Evolutionary conservation across 2,888 invertebrate genomes (phyloP).

Genomic region (Lamellibrachia satsuma): DNA sequence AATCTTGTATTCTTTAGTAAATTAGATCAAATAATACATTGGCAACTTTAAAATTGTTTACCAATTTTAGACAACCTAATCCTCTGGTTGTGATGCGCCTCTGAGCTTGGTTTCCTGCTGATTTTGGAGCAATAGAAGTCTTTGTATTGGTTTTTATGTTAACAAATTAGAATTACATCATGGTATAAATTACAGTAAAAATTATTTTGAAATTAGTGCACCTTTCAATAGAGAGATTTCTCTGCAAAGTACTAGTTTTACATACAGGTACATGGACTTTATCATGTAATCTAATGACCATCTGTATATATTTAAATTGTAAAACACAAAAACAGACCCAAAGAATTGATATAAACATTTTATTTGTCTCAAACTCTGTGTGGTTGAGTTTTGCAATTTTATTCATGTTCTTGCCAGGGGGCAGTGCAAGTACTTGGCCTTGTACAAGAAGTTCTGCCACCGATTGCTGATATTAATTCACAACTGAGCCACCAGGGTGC

Average conservation of each 20-base stretch:
- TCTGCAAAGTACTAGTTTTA: not conserved
- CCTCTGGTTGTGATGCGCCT: too few species aligned
- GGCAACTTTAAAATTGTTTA: too few species aligned
- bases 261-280: too few species aligned
- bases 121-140: too few species aligned
- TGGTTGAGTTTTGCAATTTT: too few species aligned
- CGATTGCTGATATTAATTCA: slow-evolving; percentile 86
- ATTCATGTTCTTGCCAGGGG: slow-evolving; percentile 51
- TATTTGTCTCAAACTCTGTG: not conserved
- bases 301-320: too few species aligned
- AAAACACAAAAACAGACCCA: not conserved
- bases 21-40: too few species aligned
- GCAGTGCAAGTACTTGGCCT: slow-evolving; percentile 83
- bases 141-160: too few species aligned
- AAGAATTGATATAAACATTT: not conserved
- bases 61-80: too few species aligned
- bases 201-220: not conserved
- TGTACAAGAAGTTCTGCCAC: slow-evolving; percentile 87
- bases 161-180: too few species aligned
- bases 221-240: slow-evolving; percentile 21
- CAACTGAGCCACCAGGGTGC: slow-evolving; percentile 51
- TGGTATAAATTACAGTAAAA: not conserved
- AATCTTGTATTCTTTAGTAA: not conserved
- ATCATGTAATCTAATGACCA: too few species aligned
- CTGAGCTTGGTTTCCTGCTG: too few species aligned